Base-by-base conservation (phyloP, 2,113 vertebrate genomes). In the Phocoena sinus region DNA sequence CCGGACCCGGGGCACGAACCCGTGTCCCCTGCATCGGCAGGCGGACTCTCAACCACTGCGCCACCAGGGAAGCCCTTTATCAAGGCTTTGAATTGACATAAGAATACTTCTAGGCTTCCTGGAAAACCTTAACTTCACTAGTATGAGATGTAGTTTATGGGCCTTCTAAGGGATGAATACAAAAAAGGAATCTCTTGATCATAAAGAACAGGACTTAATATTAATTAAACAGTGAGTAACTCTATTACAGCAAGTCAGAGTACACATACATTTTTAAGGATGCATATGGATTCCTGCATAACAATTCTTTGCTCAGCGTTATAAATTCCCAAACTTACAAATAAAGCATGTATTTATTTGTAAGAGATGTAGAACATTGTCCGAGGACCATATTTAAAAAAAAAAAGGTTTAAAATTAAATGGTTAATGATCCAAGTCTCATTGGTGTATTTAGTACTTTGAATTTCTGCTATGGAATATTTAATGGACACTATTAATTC, bases 111-210 rank as follows among this genome's bases (percentile, higher is more conserved):
- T 83, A 95, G 73, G 87, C 91, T 80, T 94, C 23, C 13, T 97
- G 62, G 95, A 82, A 97, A 97, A 93, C 62, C 92, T 97, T 87
- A 80, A 68, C 10, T 98, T 98, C 94, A 97, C 98, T 98, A 98
- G 95, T 96, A 92, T 47, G 33, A 38, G 8, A 8, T 67, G 77
- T 95, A 70, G 70, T n/a, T 41, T 94, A 63, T 76, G n/a, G 65
- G 47, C 96, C 74, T 96, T 87, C 8, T 62, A 41, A 53, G 82
- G 33, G 70, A 38, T 96, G 80, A 96, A 53, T 88, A 93, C 33
- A 74, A 97, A 97, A 89, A 96, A 89, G 11, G 53, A 97, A 96
- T 97, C 76, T 91, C 31, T 28, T 33, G 67, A 77, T 73, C 87
- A 20, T 94, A 97, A 98, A 98, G 18, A 70, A 97, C 17, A 79